Conservation (phyloP, 1,140 invertebrate genomes). For the Drosophila pruinosa region DNA sequence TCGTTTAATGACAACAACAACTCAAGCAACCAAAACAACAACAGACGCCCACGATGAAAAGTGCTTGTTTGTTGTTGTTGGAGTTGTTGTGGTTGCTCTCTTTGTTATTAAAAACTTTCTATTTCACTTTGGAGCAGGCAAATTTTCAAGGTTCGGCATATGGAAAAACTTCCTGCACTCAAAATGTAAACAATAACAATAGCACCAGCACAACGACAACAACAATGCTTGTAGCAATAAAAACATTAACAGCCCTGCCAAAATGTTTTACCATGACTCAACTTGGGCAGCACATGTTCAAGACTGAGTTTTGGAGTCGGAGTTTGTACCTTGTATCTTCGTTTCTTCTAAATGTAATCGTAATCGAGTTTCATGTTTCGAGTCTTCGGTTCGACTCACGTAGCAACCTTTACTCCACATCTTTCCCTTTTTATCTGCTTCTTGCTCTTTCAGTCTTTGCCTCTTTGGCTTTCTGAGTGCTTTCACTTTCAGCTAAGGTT, state of each 20-base stretch:
- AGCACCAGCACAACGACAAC: conserved; percentile 9
- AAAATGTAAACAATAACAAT: conserved; percentile 28
- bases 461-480: conserved; percentile 24
- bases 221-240: conserved; percentile 5
- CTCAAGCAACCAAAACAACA: conserved; percentile 21
- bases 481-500: conserved; percentile 71
- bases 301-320: neutral
- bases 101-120: conserved; percentile 56
- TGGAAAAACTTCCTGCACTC: conserved; percentile 47
- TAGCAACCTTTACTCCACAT: conserved; percentile 57
- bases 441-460: neutral
- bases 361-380: conserved; percentile 42
- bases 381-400: conserved; percentile 38
- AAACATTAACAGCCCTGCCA: conserved; percentile 5
- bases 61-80: conserved; percentile 18
- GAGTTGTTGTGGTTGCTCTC: conserved; percentile 24
- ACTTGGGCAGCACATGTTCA: conserved; percentile 24
- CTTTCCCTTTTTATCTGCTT: conserved; percentile 34
- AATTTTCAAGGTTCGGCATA: conserved; percentile 54
- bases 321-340: conserved; percentile 25
- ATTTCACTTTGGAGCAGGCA: conserved; percentile 43
- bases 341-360: conserved; percentile 26
- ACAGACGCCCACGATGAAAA: conserved; percentile 27
- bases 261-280: conserved; percentile 35
- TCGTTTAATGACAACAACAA: conserved; percentile 65